These are phyloP conservation scores for Metaphire vulgaris DNA, from an alignment of 1,140 invertebrate species.

Conservation along the genomic window DNA sequence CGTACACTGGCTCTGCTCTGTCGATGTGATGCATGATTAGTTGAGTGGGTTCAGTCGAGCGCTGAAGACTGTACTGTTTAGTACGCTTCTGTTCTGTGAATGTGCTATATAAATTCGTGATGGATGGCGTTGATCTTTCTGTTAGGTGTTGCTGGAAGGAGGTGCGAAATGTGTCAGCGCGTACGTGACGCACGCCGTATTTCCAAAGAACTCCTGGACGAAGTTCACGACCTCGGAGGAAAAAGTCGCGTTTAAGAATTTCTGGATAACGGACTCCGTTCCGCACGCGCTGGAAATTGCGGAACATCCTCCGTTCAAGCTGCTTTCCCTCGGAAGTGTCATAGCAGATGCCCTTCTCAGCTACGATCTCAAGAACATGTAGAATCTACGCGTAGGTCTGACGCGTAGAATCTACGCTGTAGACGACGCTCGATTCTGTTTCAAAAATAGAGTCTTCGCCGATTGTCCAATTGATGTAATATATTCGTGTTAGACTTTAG, in stretches of 20 bases:
- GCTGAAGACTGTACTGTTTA: too few species aligned
- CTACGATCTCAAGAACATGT: neutral
- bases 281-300: conserved; percentile 47
- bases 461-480: too few species aligned
- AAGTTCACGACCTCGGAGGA: conserved; percentile 36
- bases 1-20: too few species aligned
- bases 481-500: too few species aligned
- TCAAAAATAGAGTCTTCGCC: too few species aligned
- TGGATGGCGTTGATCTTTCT: neutral
- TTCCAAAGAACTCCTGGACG: conserved; percentile 49
- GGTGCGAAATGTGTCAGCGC: conserved; percentile 45
- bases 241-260: conserved; percentile 42
- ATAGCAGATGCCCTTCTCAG: conserved; percentile 37
- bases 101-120: too few species aligned
- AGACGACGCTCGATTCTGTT: too few species aligned
- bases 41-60: too few species aligned
- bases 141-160: conserved; percentile 41
- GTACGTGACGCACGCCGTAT: conserved; percentile 52
- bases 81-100: too few species aligned
- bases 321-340: conserved; percentile 44
- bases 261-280: conserved; percentile 52
- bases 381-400: too few species aligned
- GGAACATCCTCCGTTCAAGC: conserved; percentile 44
- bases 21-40: too few species aligned
- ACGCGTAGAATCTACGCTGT: too few species aligned